Percentiles rank a stretch among this genome's conserved stretches.
phyloP scores from a whole-genome alignment of 2,888 invertebrate species.

The Petrolisthes manimaculis region DNA sequence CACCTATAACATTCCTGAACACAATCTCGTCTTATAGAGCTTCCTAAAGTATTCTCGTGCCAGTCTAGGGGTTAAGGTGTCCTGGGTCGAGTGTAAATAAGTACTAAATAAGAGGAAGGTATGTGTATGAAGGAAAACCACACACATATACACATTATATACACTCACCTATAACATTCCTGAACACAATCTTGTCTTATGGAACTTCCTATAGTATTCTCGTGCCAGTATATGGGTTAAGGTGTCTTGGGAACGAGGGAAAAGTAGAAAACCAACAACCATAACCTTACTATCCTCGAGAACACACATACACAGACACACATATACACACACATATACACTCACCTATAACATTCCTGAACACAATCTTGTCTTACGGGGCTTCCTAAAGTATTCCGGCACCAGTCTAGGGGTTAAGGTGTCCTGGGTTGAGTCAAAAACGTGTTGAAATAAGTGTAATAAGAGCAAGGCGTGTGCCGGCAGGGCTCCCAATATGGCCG shows the following conservation, averaged over 20 bases:
- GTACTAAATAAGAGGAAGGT: conserved; percentile 24
- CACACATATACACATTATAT: neutral
- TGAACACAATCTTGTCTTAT: neutral
- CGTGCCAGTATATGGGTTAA: no score
- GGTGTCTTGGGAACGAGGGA: no score
- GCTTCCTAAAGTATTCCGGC: conserved; percentile 21
- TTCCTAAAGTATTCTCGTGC: conserved; percentile 18
- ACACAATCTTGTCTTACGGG: conserved; percentile 42
- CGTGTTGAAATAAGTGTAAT: neutral
- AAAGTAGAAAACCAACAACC: no score
- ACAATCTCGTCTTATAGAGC: conserved; percentile 43
- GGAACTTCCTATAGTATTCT: no score
- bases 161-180: conserved; percentile 39
- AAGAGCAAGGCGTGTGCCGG: conserved; percentile 41
- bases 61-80: neutral
- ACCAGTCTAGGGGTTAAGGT: neutral
- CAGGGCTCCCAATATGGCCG: conserved; percentile 50
- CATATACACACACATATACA: no score
- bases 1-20: conserved; percentile 57
- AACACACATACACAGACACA: no score
- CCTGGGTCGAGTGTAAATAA: conserved; percentile 10
- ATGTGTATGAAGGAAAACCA: conserved; percentile 32
- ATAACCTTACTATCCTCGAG: no score
- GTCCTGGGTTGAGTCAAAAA: conserved; percentile 18
- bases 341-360: conserved; percentile 59